Evolutionary conservation across 2,113 vertebrate species (phyloP).

Genomic region (Bos indicus): DNA sequence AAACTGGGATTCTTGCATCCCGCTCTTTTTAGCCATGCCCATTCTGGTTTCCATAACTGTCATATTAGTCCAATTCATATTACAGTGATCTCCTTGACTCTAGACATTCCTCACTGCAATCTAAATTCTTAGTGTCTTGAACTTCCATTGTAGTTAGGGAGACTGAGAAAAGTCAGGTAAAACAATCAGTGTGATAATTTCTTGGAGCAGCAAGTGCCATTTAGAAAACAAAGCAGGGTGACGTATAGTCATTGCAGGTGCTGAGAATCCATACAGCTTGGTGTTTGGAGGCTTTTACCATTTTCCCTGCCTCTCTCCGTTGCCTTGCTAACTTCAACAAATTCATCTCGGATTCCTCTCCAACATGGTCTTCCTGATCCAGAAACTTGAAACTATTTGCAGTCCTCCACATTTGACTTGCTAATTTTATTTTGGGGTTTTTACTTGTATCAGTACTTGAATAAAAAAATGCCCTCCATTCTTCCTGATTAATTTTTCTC

Average conservation of each 20-base stretch:
- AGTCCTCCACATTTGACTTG: not conserved
- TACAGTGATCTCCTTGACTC: not conserved
- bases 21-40: not conserved
- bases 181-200: not conserved
- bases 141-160: not conserved
- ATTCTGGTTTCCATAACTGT: not conserved
- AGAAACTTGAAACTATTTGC: not conserved
- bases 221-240: not conserved
- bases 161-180: not conserved
- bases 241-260: not conserved
- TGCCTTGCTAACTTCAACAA: not conserved
- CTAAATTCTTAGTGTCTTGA: not conserved
- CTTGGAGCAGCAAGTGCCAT: not conserved
- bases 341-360: not conserved
- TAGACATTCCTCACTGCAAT: not conserved
- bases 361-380: not conserved
- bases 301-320: not conserved
- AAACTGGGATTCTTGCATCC: not conserved
- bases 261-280: not conserved
- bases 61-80: not conserved
- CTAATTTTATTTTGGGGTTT: not conserved
- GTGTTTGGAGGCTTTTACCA: not conserved
- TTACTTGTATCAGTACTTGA: not conserved
- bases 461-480: not conserved
- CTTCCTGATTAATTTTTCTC: slow-evolving; percentile 24